Evolutionary conservation across 2,797 vertebrate species (phyloP), one percentile per base, ranked within the genome.

Genomic region (Neomorphus geoffroyi): DNA sequence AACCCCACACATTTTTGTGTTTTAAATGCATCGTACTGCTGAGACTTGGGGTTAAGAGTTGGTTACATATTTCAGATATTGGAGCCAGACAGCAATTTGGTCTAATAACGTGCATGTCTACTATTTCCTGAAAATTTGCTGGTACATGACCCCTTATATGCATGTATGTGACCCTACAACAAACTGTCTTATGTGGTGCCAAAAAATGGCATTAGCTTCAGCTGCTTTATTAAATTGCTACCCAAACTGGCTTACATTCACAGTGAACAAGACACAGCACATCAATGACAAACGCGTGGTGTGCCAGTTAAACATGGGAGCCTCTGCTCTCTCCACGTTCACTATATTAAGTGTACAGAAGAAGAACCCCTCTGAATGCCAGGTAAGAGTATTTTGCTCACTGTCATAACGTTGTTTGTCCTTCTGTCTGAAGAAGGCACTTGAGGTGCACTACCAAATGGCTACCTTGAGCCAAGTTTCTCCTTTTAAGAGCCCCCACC

Each of bases 91-190:
- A 83, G 93, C 72, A 90, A 96, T 94, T 96, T 88, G 32, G 79
- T 90, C 57, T 95, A 87, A 95, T 90, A 86, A 92, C 37, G 62
- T 57, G 77, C 83, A 73, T 75, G 92, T 93, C 90, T 94, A 93
- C 88, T 78, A 91, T 92, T 97, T 97, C 95, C 96, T 95, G 95
- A 95, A 96, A 96, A 96, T 95, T 85, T 85, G 94, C 95, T 96
- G 87, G 70, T 92, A 86, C 88, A 85, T 85, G 86, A 94, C 91
- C 96, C 92, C 67, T 84, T 79, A 67, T 90, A 89, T 91, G 92
- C 84, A 85, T 80, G 73, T 89, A 27, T 61, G 72, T 77, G 94
- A 92, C 95, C 96, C 86, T 93, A 80, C 92, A 94, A 90, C 77
- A 92, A 66, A 69, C 51, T 50, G 71, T 92, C 43, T 93, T 64